Evolutionary conservation across 2,113 vertebrate genomes (phyloP), one percentile per base, ranked within the genome.

Genomic region (Lasiurus borealis): DNA sequence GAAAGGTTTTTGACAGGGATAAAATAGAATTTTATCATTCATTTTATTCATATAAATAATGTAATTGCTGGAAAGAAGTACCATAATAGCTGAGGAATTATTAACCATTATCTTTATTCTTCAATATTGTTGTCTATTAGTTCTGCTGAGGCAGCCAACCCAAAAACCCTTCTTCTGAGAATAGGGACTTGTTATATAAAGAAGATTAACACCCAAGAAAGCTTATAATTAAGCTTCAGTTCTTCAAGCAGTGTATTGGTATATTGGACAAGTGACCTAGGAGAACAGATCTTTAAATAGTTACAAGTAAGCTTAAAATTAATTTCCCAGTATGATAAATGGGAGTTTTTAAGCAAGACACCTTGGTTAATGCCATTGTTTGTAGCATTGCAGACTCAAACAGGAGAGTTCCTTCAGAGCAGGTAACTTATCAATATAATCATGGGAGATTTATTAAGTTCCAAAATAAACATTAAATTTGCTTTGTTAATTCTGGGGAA

Each of bases 271-370:
- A 84, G 75, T 91, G 76, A 96, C 52, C 75, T 87, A 94, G 27
- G 8, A 59, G 27, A 94, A 18, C 66, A 96, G 91, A 93, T 86
- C 50, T 96, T 59, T 93, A 94, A 96, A 91, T 21, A 34, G 76
- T 91, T 96, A 90, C 59, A 94, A 85, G 40, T 90, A 93, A 94
- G 75, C 62, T 93, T 91, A 96, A 95, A 91, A 94, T 91, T 94
- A 93, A 91, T 94, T 95, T 93, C 54, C 52, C 57, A 94, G 69
- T 95, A 94, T 94, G 89, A 96, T 94, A 75, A 91, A 94, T 92
- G 81, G 29, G 27, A 25, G 10, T 48, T 91, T 96, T 95, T 44
- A 86, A 88, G 64, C 64, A 73, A 46, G 59, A 81, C 64, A 88
- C 19, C 25, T 85, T 18, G 64, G 78, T 92, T 90, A 94, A 93